Conservation (phyloP, 2,888 invertebrate species). For the Plebejus anna region DNA sequence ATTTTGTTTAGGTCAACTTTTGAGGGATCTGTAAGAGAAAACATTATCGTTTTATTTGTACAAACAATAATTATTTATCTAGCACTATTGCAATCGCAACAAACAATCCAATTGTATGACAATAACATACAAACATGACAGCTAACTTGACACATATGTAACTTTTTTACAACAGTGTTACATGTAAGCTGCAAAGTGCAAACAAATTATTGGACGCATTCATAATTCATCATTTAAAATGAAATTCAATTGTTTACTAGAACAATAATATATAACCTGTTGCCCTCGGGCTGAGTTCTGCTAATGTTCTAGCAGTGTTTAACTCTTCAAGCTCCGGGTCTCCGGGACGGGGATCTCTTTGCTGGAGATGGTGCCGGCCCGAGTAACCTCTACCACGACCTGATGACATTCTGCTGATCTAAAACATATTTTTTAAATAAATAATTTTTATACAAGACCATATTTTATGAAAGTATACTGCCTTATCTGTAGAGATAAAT, state of each 20-base stretch:
- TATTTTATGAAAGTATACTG: background rate
- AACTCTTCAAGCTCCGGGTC: conserved; percentile 49
- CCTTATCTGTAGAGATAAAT: background rate
- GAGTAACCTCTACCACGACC: conserved; percentile 73
- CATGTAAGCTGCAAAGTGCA: too few species aligned
- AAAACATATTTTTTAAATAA: background rate
- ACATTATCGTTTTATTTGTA: background rate
- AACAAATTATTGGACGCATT: too few species aligned
- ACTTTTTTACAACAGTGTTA: background rate
- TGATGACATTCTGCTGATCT: conserved; percentile 52
- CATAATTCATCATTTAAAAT: too few species aligned
- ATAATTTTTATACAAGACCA: background rate
- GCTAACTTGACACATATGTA: background rate
- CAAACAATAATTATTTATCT: background rate
- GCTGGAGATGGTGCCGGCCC: conserved; percentile 60
- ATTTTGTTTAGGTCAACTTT: conserved; percentile 41
- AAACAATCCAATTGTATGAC: background rate
- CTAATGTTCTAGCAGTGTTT: conserved; percentile 51
- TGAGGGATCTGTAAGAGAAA: conserved; percentile 44
- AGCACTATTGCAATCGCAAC: background rate
- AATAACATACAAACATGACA: background rate
- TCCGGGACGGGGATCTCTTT: conserved; percentile 57
- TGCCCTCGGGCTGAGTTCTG: conserved; percentile 56
- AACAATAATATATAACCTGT: conserved; percentile 47
- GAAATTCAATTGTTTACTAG: background rate